These are phyloP conservation scores for Thamnaconus septentrionalis DNA, from an alignment of 2,113 vertebrate genomes.

Conservation along the genomic window DNA sequence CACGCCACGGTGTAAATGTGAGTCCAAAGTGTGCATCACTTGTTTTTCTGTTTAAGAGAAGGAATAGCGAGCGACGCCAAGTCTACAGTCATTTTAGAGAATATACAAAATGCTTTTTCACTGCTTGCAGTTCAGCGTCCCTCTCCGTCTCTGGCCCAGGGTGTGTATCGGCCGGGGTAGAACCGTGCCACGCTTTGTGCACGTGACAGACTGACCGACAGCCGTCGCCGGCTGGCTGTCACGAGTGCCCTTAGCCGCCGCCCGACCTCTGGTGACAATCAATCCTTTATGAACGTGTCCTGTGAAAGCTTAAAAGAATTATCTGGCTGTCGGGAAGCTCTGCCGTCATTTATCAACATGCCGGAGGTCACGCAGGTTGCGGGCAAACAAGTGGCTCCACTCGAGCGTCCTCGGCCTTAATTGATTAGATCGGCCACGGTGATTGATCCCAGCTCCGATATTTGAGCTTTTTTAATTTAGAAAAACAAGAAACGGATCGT, in stretches of 20 bases:
- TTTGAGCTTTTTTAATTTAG: conserved; percentile 9
- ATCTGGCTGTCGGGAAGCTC: conserved; percentile 38
- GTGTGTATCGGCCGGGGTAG: background rate
- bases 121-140: no score
- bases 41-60: no score
- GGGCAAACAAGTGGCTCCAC: conserved; percentile 48
- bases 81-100: no score
- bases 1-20: background rate
- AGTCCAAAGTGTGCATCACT: no score
- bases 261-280: conserved; percentile 65
- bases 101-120: no score
- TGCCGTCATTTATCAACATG: conserved; percentile 50
- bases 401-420: conserved; percentile 44
- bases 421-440: conserved; percentile 34
- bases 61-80: no score
- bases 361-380: conserved; percentile 47
- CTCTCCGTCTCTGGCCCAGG: background rate
- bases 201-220: conserved; percentile 32
- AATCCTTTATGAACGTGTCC: conserved; percentile 57
- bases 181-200: conserved; percentile 13
- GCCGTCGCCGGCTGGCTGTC: conserved; percentile 26
- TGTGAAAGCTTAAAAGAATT: conserved; percentile 59
- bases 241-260: conserved; percentile 48
- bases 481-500: background rate
- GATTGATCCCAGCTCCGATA: conserved; percentile 30